These are phyloP conservation scores for Cynocephalus volans DNA, from an alignment of 2,113 vertebrate species.

Conservation along the genomic window DNA sequence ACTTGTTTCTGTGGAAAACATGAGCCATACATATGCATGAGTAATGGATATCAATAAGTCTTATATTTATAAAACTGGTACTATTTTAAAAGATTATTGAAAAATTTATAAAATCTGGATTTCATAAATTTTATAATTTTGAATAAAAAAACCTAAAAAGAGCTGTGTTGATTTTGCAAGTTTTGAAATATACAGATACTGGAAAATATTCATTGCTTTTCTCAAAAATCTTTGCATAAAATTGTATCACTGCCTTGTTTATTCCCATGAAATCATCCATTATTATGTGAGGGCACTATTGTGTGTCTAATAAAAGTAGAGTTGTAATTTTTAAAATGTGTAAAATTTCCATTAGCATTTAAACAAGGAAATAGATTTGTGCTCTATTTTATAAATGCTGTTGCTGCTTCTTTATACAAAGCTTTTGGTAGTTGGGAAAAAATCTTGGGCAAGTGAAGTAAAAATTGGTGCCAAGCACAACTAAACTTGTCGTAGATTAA, in stretches of 20 bases:
- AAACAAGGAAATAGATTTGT: neutral
- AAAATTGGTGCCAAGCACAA: neutral
- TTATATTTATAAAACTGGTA: neutral
- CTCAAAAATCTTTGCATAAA: neutral
- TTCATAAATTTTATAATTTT: neutral
- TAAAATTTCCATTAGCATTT: neutral
- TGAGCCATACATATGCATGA: neutral
- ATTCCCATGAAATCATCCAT: neutral
- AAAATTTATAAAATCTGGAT: neutral
- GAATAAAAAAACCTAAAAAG: neutral
- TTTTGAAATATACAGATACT: neutral
- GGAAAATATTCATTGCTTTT: neutral
- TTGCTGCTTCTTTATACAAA: neutral
- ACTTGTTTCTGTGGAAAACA: neutral
- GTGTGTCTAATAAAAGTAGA: neutral
- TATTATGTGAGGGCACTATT: neutral
- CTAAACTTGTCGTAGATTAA: neutral
- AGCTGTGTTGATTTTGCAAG: neutral
- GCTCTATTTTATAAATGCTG: neutral
- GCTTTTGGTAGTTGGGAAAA: neutral
- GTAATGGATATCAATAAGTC: neutral
- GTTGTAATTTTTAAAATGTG: neutral
- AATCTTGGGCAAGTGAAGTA: neutral
- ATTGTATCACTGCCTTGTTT: neutral
- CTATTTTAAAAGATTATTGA: neutral